phyloP scores from a whole-genome alignment of 2,797 vertebrate species.

The Sebastiscus albofasciatus region DNA sequence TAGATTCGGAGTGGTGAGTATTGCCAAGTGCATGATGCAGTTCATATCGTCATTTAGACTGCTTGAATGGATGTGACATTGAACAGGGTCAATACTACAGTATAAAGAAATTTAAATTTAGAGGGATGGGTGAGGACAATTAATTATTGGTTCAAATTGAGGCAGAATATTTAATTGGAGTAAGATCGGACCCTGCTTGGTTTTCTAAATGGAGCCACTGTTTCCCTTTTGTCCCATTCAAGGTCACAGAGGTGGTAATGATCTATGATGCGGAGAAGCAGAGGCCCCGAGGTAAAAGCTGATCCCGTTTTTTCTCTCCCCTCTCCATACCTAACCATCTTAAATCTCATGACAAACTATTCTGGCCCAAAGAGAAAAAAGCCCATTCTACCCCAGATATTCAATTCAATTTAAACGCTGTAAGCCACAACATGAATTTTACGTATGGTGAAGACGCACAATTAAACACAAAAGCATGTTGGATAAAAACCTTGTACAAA shows the following conservation, averaged over 20 bases:
- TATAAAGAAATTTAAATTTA: slow-evolving; percentile 6
- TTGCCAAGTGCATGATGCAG: slow-evolving; percentile 36
- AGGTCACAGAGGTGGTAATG: slow-evolving; percentile 99
- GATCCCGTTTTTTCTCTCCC: slow-evolving; percentile 85
- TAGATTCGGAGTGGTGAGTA: slow-evolving; percentile 99
- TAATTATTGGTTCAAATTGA: slow-evolving; percentile 43
- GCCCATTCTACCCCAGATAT: slow-evolving; percentile 31
- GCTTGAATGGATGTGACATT: slow-evolving; percentile 65
- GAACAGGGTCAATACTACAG: slow-evolving; percentile 49
- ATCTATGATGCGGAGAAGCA: slow-evolving; percentile 99
- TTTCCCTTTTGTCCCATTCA: slow-evolving; percentile 83
- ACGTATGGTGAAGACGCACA: neutral
- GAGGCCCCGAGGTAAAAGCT: slow-evolving; percentile 99
- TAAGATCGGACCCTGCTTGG: slow-evolving; percentile 33
- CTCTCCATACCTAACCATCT: slow-evolving; percentile 86
- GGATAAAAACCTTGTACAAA: neutral
- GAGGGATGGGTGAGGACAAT: slow-evolving; percentile 7
- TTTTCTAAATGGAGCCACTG: slow-evolving; percentile 73
- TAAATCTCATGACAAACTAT: slow-evolving; percentile 99
- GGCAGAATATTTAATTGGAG: slow-evolving; percentile 52
- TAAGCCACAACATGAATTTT: neutral
- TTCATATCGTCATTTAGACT: slow-evolving; percentile 44
- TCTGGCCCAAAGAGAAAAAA: slow-evolving; percentile 82
- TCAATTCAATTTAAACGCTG: slow-evolving; percentile 37
- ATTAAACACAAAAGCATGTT: slow-evolving; percentile 11